These are phyloP conservation scores for Chiloscyllium punctatum DNA, from an alignment of 2,797 vertebrate genomes.

Conservation along the genomic window DNA sequence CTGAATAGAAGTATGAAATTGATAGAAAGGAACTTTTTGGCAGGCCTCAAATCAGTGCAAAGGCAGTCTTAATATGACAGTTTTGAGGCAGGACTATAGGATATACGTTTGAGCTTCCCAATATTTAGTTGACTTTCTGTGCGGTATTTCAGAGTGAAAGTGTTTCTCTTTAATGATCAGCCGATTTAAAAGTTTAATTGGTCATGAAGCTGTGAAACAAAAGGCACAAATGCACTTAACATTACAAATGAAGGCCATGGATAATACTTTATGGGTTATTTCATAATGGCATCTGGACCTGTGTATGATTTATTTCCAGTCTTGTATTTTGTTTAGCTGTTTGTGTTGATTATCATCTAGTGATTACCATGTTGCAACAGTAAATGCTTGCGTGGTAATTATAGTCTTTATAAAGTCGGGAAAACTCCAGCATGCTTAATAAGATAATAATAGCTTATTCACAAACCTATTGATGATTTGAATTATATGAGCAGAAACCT, in stretches of 20 bases:
- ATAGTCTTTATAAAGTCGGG: neutral
- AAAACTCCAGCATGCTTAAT: constrained; percentile 24
- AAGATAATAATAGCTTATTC: constrained; percentile 22
- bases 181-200: neutral
- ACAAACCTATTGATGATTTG: neutral
- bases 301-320: neutral
- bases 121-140: neutral
- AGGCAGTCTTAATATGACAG: neutral
- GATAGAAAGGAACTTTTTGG: neutral
- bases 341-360: neutral
- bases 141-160: neutral
- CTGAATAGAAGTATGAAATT: neutral
- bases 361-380: constrained; percentile 25
- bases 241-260: neutral
- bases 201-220: neutral
- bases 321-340: neutral
- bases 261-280: constrained; percentile 2
- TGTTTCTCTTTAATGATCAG: neutral
- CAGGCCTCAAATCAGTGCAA: neutral
- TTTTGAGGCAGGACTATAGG: too few relatives aligned
- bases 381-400: constrained; percentile 24
- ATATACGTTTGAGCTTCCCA: neutral
- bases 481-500: neutral
- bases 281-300: neutral
- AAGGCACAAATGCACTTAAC: neutral